These are phyloP conservation scores for Pollenia labialis DNA, from an alignment of 2,888 invertebrate species.

Conservation along the genomic window DNA sequence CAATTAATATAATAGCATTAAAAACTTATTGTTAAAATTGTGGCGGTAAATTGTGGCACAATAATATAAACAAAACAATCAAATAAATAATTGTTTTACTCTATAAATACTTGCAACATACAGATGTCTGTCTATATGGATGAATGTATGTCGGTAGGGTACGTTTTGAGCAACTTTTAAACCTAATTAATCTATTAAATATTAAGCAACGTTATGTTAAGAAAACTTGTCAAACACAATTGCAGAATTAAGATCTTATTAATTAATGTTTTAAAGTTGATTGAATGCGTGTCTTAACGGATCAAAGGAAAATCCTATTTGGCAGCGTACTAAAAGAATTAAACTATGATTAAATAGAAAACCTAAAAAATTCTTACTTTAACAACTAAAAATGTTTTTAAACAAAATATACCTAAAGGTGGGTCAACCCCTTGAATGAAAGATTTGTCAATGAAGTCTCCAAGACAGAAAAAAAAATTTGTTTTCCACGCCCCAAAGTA, in stretches of 20 bases:
- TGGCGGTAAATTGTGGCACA: constrained; percentile 28
- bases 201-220: not conserved
- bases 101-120: not conserved
- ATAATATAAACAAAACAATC: constrained; percentile 34
- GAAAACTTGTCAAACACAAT: not conserved
- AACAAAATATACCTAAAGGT: too few species aligned
- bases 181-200: constrained; percentile 38
- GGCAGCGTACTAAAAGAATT: too few species aligned
- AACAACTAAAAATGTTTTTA: too few species aligned
- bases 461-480: too few species aligned
- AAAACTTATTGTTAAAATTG: constrained; percentile 48
- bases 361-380: too few species aligned
- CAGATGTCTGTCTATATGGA: not conserved
- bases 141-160: not conserved
- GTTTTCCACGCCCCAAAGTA: too few species aligned
- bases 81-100: constrained; percentile 36
- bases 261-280: too few species aligned
- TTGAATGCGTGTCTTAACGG: too few species aligned
- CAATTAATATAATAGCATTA: constrained; percentile 50
- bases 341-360: too few species aligned
- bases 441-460: too few species aligned
- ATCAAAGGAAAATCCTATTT: too few species aligned
- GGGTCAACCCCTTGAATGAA: too few species aligned
- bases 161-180: not conserved
- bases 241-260: not conserved